phyloP scores from a whole-genome alignment of 1,140 invertebrate genomes.

The Bemisia tabaci region DNA sequence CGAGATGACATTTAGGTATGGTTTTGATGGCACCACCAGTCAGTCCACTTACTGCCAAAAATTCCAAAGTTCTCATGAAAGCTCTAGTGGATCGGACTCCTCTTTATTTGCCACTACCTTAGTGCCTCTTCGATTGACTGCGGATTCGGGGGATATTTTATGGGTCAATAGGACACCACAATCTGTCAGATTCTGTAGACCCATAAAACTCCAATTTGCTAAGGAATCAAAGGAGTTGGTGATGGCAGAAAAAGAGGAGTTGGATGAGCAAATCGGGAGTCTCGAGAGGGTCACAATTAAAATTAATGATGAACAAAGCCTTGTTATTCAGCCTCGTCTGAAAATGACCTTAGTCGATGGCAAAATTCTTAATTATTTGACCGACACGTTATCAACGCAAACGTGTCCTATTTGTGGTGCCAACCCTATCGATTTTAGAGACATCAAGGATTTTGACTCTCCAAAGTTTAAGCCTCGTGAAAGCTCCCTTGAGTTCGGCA shows the following conservation, averaged over 20 bases:
- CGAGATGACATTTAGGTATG: constrained; percentile 1
- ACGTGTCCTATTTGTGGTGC: constrained; percentile 5
- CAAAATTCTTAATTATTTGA: neutral
- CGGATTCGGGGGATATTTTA: neutral
- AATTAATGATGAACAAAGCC: neutral
- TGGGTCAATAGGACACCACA: constrained; percentile 7
- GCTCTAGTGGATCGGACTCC: neutral
- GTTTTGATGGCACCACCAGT: constrained; percentile 1
- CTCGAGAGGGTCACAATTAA: constrained; percentile 1
- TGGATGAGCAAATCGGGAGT: constrained; percentile 7
- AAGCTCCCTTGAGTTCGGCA: constrained; percentile 5
- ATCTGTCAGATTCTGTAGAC: constrained; percentile 17
- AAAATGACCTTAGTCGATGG: neutral
- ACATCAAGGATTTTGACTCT: constrained; percentile 2
- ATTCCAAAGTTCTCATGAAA: constrained; percentile 4
- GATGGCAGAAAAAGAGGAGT: constrained; percentile 6
- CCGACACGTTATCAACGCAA: neutral
- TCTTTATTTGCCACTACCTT: constrained; percentile 3
- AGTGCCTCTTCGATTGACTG: neutral
- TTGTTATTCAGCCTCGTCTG: neutral
- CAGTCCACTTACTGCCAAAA: constrained; percentile 6
- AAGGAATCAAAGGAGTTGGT: constrained; percentile 13
- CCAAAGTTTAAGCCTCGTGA: neutral
- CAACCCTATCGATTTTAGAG: neutral
- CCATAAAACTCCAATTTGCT: constrained; percentile 19